A percentile compares a stretch with the other conserved stretches of the same genome.
These are phyloP conservation scores for Drosophila koepferae DNA, from an alignment of 2,888 invertebrate species.

Conservation along the genomic window DNA sequence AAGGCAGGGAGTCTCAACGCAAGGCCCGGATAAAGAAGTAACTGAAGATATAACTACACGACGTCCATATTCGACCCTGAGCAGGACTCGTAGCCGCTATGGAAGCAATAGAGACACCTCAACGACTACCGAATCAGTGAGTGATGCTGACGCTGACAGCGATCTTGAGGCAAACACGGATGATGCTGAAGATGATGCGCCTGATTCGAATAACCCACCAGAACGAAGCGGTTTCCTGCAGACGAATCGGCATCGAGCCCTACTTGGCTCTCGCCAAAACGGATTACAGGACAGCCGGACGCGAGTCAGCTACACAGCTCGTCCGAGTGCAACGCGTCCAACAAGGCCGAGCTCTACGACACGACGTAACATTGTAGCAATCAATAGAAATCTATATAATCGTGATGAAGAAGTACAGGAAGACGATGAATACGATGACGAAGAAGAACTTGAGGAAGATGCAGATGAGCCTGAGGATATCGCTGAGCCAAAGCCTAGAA, in stretches of 20 bases:
- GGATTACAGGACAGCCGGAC: neutral
- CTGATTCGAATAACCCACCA: slow-evolving; percentile 11
- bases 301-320: slow-evolving; percentile 22
- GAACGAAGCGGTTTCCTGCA: slow-evolving; percentile 50
- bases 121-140: slow-evolving; percentile 16
- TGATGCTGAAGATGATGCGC: slow-evolving; percentile 15
- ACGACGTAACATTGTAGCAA: slow-evolving; percentile 44
- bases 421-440: slow-evolving; percentile 21
- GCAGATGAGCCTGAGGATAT: slow-evolving; percentile 24
- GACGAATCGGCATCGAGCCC: slow-evolving; percentile 68
- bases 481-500: slow-evolving; percentile 8
- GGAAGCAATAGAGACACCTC: slow-evolving; percentile 28
- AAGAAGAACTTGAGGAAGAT: slow-evolving; percentile 29
- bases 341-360: slow-evolving; percentile 37
- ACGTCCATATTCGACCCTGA: slow-evolving; percentile 54
- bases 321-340: slow-evolving; percentile 40
- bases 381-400: slow-evolving; percentile 60
- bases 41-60: slow-evolving; percentile 41
- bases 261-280: slow-evolving; percentile 18
- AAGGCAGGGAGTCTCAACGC: neutral
- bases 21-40: slow-evolving; percentile 13
- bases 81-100: slow-evolving; percentile 51
- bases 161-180: slow-evolving; percentile 40
- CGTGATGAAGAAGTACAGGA: slow-evolving; percentile 32
- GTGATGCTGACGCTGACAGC: slow-evolving; percentile 9